Evolutionary conservation across 1,140 invertebrate species (phyloP).

Genomic region (Nylanderia fulva): DNA sequence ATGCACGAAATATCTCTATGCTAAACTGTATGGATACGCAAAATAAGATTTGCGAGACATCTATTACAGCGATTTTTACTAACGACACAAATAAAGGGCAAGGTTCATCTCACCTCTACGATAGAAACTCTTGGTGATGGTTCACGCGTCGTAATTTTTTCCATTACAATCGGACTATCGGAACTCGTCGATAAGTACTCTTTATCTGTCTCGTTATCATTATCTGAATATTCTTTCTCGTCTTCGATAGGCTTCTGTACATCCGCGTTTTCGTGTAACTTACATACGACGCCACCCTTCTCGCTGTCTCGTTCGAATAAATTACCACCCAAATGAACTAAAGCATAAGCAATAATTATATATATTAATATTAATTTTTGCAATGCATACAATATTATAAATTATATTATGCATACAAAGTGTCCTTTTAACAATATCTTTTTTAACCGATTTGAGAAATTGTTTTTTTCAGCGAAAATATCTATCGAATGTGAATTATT

Average conservation of each 20-base stretch:
- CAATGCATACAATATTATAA: neutral
- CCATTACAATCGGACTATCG: constrained; percentile 72
- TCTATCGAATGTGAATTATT: neutral
- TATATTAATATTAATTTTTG: constrained; percentile 14
- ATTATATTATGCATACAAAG: neutral
- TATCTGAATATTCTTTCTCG: constrained; percentile 77
- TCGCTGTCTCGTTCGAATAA: constrained; percentile 72
- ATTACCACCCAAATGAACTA: constrained; percentile 78
- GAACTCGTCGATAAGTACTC: constrained; percentile 75
- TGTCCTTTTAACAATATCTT: neutral
- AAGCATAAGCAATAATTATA: constrained; percentile 7
- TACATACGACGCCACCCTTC: constrained; percentile 74
- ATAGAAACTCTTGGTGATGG: constrained; percentile 80
- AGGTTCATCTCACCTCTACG: constrained; percentile 79
- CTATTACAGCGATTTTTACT: constrained; percentile 13
- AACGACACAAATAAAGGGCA: constrained; percentile 27
- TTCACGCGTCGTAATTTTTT: constrained; percentile 71
- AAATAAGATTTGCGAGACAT: constrained; percentile 4
- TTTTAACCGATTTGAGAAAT: neutral
- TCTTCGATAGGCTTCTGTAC: constrained; percentile 68
- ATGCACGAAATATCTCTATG: constrained; percentile 10
- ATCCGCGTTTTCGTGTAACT: constrained; percentile 73
- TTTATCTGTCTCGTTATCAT: constrained; percentile 76
- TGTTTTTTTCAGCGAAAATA: neutral
- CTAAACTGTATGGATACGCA: constrained; percentile 22